Base-by-base conservation (phyloP, 2,888 invertebrate genomes). In the Rhopalosiphum nymphaeae region DNA sequence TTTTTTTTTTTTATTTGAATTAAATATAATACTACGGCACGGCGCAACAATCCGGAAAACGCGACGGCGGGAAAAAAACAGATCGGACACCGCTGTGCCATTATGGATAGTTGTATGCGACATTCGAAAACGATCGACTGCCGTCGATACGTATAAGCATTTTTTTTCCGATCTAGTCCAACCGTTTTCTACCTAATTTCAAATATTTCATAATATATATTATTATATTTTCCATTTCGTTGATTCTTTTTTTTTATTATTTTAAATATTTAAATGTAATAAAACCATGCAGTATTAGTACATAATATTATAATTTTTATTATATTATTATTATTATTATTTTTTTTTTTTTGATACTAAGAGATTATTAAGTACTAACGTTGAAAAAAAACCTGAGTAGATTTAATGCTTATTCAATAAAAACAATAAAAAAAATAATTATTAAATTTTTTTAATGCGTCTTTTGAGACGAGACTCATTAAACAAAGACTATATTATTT, bases 1-100 rank as follows among this genome's bases (percentile, higher is more conserved):
- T 88, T 88, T 89, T 53, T 92, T 56, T 84, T 56, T 88, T 92
- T 53, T 44, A 46, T 44, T 84, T 44, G 93, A 89, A 89, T 93
- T 89, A 85, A 93, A 93, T 93, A 93, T 84, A n/a, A 44, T 56
- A 53, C 49, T 29, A 26, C 36, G 56, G 29, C 29, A 49, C 89
- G 56, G n/a, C 57, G 56, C 49, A 53, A 16, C 85, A 49, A 29
- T n/a, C 86, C 26, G 78, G 56, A 36, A 26, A 36, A 87, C 87
- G 46, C 46, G 57, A 56, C 42, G 36, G 44, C 61, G 46, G 25
- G 86, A 44, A 85, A 57, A 53, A 57, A 91, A 53, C 29, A 36
- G 78, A 91, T 44, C 46, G 90, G 49, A 67, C 67, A 67, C 90
- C 89, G 89, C 61, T 89, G 89, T 61, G 57, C 89, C n/a, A 56